Conservation (phyloP, 2,113 vertebrate genomes). For the Bucco capensis region DNA sequence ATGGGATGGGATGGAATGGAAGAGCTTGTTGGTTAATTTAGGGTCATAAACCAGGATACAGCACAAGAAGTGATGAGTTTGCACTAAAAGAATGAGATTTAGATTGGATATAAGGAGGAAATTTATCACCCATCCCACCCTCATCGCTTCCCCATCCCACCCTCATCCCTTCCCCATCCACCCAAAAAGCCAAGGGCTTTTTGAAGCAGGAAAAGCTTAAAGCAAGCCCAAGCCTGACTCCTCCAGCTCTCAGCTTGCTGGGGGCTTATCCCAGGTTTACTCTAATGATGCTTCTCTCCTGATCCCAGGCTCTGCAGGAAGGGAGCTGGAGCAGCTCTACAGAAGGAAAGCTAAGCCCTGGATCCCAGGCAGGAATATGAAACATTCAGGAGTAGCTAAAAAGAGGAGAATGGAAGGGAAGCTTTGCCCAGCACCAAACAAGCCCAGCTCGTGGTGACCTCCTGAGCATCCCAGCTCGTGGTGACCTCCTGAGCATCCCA, state of each 20-base stretch:
- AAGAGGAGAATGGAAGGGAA: neutral
- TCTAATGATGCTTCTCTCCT: constrained; percentile 13
- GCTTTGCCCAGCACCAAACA: neutral
- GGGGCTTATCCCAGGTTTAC: neutral
- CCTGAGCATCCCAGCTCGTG: neutral
- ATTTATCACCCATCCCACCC: too few species aligned
- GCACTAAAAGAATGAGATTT: too few species aligned
- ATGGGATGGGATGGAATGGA: too few species aligned
- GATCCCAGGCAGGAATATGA: neutral
- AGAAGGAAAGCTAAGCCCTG: neutral
- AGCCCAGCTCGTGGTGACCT: too few species aligned
- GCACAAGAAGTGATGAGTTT: too few species aligned
- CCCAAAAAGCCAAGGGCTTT: neutral
- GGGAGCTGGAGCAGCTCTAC: neutral
- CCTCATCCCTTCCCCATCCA: neutral
- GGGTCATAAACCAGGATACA: too few species aligned
- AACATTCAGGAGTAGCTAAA: neutral
- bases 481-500: neutral
- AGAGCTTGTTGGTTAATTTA: too few species aligned
- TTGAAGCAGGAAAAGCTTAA: neutral
- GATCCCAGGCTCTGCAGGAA: neutral
- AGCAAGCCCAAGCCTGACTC: neutral
- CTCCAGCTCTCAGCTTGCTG: neutral
- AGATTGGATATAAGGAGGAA: too few species aligned
- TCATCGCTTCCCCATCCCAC: neutral